Conservation (phyloP, 1,140 invertebrate species). For the Tribolium madens region DNA sequence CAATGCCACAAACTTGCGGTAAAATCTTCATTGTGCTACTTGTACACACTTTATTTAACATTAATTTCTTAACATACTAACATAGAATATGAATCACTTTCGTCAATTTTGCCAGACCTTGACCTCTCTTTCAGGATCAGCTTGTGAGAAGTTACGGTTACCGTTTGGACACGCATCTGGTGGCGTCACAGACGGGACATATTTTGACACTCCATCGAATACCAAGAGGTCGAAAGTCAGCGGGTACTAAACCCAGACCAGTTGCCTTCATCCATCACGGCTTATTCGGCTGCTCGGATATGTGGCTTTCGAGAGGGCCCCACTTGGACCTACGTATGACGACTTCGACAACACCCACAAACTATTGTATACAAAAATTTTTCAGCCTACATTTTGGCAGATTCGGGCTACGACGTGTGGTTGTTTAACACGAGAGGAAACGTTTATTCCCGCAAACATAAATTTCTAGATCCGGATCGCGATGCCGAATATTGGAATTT, state of each 20-base stretch:
- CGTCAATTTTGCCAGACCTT: slow-evolving; percentile 8
- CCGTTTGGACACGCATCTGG: slow-evolving; percentile 73
- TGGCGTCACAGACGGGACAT: slow-evolving; percentile 77
- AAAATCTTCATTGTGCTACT: slow-evolving; percentile 11
- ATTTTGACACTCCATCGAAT: slow-evolving; percentile 77
- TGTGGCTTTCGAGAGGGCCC: slow-evolving; percentile 40
- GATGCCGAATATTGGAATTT: slow-evolving; percentile 76
- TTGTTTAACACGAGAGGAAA: slow-evolving; percentile 76
- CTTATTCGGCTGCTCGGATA: slow-evolving; percentile 67
- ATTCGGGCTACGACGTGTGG: slow-evolving; percentile 82
- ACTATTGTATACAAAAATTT: slow-evolving; percentile 33
- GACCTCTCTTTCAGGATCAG: slow-evolving; percentile 66
- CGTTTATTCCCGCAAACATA: slow-evolving; percentile 69
- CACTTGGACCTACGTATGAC: slow-evolving; percentile 33
- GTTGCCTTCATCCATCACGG: slow-evolving; percentile 77
- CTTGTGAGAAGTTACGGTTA: slow-evolving; percentile 73
- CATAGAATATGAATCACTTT: slow-evolving; percentile 31
- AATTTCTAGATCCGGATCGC: slow-evolving; percentile 62
- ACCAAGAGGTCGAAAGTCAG: slow-evolving; percentile 63
- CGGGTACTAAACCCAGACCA: slow-evolving; percentile 43
- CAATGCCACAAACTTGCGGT: neutral
- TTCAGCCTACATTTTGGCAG: slow-evolving; percentile 74
- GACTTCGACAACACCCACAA: neutral
- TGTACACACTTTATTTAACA: slow-evolving; percentile 2
- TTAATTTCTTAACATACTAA: slow-evolving; percentile 13